phyloP scores from a whole-genome alignment of 2,797 vertebrate genomes.

The Botia almorhae region DNA sequence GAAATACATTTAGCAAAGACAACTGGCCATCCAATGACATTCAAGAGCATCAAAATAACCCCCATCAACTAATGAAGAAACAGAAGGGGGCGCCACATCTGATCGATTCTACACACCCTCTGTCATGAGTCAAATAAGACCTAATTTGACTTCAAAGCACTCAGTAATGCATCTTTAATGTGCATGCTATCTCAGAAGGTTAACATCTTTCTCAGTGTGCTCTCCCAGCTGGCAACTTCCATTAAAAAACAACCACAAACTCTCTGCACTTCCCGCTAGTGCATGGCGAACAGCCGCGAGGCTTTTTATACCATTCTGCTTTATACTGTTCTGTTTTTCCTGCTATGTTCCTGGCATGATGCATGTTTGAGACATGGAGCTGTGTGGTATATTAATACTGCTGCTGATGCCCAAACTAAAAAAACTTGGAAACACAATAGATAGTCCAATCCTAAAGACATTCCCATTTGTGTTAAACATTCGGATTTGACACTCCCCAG shows the following conservation, averaged over 20 bases:
- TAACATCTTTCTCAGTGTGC: slow-evolving; percentile 75
- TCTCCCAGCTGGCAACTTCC: slow-evolving; percentile 78
- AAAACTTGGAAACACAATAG: not conserved
- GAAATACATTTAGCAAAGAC: slow-evolving; percentile 43
- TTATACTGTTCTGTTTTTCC: not conserved
- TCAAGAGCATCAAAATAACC: slow-evolving; percentile 13
- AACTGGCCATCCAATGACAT: slow-evolving; percentile 48
- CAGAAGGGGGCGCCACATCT: slow-evolving; percentile 57
- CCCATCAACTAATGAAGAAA: slow-evolving; percentile 13
- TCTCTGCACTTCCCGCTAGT: slow-evolving; percentile 65
- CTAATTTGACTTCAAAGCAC: slow-evolving; percentile 77
- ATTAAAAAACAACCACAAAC: slow-evolving; percentile 71
- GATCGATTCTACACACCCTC: slow-evolving; percentile 7
- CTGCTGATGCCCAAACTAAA: slow-evolving; percentile 28
- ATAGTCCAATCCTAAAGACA: too few relatives aligned
- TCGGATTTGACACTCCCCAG: too few relatives aligned
- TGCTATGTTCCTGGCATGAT: slow-evolving; percentile 27
- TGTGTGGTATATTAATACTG: slow-evolving; percentile 28
- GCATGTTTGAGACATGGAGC: slow-evolving; percentile 16
- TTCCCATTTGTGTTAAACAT: too few relatives aligned
- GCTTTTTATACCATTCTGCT: slow-evolving; percentile 32
- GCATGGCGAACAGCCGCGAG: slow-evolving; percentile 45
- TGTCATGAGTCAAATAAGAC: slow-evolving; percentile 71
- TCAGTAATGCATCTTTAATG: slow-evolving; percentile 82
- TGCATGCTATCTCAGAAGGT: slow-evolving; percentile 73